These are phyloP conservation scores for Balaenoptera acutorostrata DNA, from an alignment of 2,113 vertebrate species.

Conservation along the genomic window DNA sequence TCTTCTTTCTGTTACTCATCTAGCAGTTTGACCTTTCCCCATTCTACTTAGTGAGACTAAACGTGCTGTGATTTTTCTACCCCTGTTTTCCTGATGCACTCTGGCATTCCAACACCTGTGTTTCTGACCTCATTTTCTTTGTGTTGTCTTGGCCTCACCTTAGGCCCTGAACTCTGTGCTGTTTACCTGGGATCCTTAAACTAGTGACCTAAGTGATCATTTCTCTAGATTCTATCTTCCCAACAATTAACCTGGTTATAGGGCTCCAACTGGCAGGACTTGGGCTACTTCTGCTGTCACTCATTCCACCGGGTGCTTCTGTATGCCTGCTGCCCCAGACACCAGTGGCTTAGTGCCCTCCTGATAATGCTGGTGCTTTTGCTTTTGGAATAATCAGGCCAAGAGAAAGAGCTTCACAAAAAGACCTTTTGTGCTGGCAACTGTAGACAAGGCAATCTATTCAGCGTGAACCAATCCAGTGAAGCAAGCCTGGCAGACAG, in stretches of 20 bases:
- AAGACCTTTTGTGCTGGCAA: conserved; percentile 47
- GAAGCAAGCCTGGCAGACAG: conserved; percentile 43
- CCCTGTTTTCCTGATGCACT: background rate
- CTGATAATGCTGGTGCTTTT: conserved; percentile 29
- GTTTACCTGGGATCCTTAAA: conserved; percentile 47
- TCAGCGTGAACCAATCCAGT: conserved; percentile 17
- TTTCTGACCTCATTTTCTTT: conserved; percentile 50
- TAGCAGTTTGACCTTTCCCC: background rate
- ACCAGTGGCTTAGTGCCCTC: conserved; percentile 25
- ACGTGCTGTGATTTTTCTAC: background rate
- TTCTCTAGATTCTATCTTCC: conserved; percentile 36
- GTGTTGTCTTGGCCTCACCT: background rate
- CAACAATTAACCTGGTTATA: conserved; percentile 36
- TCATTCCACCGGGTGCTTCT: background rate
- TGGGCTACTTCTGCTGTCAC: background rate
- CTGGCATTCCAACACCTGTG: conserved; percentile 19
- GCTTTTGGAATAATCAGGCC: conserved; percentile 39
- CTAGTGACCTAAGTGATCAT: conserved; percentile 19
- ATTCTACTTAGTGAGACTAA: background rate
- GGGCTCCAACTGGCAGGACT: background rate
- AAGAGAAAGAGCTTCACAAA: conserved; percentile 36
- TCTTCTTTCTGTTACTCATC: background rate
- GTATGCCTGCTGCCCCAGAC: conserved; percentile 19
- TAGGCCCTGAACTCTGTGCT: conserved; percentile 36
- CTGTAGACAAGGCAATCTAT: conserved; percentile 50